Evolutionary conservation across 2,888 invertebrate species (phyloP).

Genomic region (Diaperis boleti): DNA sequence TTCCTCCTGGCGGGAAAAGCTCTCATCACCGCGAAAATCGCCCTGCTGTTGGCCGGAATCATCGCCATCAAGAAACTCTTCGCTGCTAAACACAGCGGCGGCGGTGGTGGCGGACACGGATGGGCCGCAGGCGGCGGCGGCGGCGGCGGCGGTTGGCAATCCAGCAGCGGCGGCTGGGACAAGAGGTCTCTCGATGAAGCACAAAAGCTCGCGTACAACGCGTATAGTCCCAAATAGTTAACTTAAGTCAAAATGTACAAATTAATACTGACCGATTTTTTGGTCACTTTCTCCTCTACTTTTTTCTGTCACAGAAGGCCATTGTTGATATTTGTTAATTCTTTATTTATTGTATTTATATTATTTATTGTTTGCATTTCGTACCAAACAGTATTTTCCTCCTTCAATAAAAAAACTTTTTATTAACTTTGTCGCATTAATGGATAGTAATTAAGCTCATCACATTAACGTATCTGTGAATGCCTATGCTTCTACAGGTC

Average conservation of each 20-base stretch:
- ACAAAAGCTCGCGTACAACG: conserved; percentile 80
- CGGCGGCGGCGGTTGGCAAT: conserved; percentile 64
- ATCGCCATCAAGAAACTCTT: conserved; percentile 86
- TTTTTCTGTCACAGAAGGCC: not conserved
- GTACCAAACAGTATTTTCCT: conserved; percentile 35
- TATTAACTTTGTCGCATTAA: not conserved
- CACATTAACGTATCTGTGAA: conserved; percentile 23
- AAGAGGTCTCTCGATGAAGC: conserved; percentile 74
- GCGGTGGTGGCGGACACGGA: conserved; percentile 67
- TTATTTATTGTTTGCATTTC: conserved; percentile 27
- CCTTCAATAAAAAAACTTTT: conserved; percentile 34
- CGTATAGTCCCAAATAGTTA: conserved; percentile 68
- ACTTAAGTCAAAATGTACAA: conserved; percentile 49
- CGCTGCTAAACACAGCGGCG: conserved; percentile 68
- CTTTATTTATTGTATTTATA: conserved; percentile 33
- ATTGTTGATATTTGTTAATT: conserved; percentile 35
- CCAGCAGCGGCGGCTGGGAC: conserved; percentile 76
- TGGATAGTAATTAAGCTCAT: conserved; percentile 4
- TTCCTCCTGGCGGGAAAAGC: conserved; percentile 89
- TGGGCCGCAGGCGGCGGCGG: conserved; percentile 63
- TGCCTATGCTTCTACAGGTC: not conserved
- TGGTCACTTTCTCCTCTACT: conserved; percentile 47
- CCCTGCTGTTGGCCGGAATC: conserved; percentile 83
- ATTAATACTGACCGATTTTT: conserved; percentile 55
- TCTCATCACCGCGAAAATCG: conserved; percentile 83